Base-by-base conservation (phyloP, 2,888 invertebrate species). In the Leptinotarsa rubiginosa region DNA sequence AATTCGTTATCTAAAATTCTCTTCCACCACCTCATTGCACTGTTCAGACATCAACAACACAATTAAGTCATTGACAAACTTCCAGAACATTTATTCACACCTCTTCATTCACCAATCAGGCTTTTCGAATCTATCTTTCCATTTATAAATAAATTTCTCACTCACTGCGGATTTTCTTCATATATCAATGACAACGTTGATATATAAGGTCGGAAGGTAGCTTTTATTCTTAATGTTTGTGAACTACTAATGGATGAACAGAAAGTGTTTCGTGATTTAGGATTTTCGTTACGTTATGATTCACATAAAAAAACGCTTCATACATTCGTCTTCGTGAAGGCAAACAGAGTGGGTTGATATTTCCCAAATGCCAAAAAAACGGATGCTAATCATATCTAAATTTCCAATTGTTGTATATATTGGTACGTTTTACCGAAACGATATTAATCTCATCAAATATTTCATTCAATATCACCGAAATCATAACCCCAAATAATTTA, bases 111-210 rank as follows among this genome's bases (percentile, higher is more conserved):
- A 41, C 41, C 50, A 50, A 50, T 50, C 50, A 50, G 41, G 50
- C 5, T 50, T 15, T 15, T 50, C 50, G 50, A n/a, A 50, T 41
- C 10, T 41, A 50, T 50, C 50, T n/a, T 50, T 50, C 50, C 50
- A 50, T n/a, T 13, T 15, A 50, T 50, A 50, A 50, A 50, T 50
- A 15, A 50, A 50, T 16, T n/a, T 16, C 50, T 13, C 50, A 50
- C 16, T 50, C 50, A 50, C 50, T 50, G 50, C 50, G 50, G 0
- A 13, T 50, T 50, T 50, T 50, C 50, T 50, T 50, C 50, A 50
- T 50, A 50, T 50, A 50, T 50, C 50, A 50, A 50, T 50, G 50
- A 50, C 50, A 50, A 16, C 13, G 50, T 50, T 50, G 50, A 50
- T 16, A 50, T 50, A 50, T 50, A 13, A 50, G 50, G 50, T 50